phyloP scores from a whole-genome alignment of 1,140 invertebrate genomes.

The Saccostrea glomerata region DNA sequence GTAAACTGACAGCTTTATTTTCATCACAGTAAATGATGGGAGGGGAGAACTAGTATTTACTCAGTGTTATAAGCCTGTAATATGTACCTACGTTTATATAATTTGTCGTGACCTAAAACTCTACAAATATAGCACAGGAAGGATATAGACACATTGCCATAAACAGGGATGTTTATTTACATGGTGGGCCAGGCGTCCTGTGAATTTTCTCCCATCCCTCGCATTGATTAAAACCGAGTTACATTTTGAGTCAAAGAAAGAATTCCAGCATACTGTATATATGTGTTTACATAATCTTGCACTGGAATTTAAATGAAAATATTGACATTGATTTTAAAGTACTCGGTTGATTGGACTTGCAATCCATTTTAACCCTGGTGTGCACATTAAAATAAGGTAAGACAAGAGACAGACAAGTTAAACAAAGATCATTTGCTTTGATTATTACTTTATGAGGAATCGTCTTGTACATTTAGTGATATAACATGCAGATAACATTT shows the following conservation, averaged over 20 bases:
- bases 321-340: constrained; percentile 22
- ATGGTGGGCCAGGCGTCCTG: neutral
- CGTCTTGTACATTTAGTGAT: neutral
- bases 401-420: neutral
- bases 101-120: constrained; percentile 30
- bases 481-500: constrained; percentile 24
- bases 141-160: neutral
- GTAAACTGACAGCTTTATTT: constrained; percentile 20
- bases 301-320: constrained; percentile 34
- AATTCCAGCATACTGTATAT: neutral
- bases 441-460: neutral
- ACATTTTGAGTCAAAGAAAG: neutral
- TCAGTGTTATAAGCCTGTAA: constrained; percentile 17
- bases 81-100: constrained; percentile 1
- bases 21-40: constrained; percentile 8
- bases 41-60: constrained; percentile 10
- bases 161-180: constrained; percentile 30
- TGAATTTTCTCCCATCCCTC: neutral
- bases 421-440: constrained; percentile 1
- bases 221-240: neutral
- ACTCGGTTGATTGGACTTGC: constrained; percentile 18
- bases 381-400: neutral
- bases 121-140: constrained; percentile 24
- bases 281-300: constrained; percentile 8
- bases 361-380: neutral